Conservation (phyloP, 2,113 vertebrate species). For the Coptodon bakossiorum region DNA sequence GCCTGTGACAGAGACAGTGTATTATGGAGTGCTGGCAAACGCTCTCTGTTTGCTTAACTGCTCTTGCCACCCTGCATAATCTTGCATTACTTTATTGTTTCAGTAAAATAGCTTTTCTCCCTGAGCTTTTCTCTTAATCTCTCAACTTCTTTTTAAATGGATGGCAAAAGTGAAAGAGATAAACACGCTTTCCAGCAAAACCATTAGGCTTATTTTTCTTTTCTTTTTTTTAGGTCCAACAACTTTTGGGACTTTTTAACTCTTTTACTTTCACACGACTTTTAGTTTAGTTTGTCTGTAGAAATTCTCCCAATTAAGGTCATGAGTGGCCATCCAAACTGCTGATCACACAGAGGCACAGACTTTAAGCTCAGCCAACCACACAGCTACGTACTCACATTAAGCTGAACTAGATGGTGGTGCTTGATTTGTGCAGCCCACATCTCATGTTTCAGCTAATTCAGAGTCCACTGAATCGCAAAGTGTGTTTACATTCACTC, state of each 20-base stretch:
- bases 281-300: neutral
- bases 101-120: constrained; percentile 28
- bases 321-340: neutral
- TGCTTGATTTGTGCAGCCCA: neutral
- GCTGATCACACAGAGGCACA: neutral
- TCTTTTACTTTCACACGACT: neutral
- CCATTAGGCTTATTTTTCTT: neutral
- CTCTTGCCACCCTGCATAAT: constrained; percentile 30
- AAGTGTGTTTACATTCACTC: neutral
- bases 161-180: constrained; percentile 37
- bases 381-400: neutral
- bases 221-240: neutral
- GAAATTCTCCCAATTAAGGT: neutral
- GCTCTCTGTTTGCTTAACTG: constrained; percentile 35
- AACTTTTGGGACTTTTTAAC: constrained; percentile 26
- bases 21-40: constrained; percentile 13
- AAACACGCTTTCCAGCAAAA: constrained; percentile 39
- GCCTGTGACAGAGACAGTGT: constrained; percentile 21
- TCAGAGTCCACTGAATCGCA: constrained; percentile 6
- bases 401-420: neutral
- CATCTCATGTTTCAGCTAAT: constrained; percentile 20
- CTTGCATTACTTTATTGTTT: constrained; percentile 52
- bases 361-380: neutral
- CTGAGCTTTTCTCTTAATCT: constrained; percentile 25
- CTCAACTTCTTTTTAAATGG: constrained; percentile 51